These are phyloP conservation scores for Leucoma salicis DNA, from an alignment of 2,888 invertebrate genomes.

Conservation along the genomic window DNA sequence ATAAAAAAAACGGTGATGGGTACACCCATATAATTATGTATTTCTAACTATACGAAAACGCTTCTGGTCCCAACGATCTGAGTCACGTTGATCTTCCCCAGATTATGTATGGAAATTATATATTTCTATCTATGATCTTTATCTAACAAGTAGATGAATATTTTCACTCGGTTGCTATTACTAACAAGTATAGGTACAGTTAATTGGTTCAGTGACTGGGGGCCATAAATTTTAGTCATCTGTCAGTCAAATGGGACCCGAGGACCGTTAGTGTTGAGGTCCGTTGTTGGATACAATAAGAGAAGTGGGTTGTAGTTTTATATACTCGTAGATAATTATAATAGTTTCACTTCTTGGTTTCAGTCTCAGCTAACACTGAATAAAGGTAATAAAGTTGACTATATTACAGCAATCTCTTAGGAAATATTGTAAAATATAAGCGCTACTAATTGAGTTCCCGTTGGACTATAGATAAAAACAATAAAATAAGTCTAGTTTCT, in stretches of 20 bases:
- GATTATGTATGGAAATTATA: constrained; percentile 31
- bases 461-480: too few relatives aligned
- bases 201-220: constrained; percentile 51
- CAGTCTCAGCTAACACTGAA: too few relatives aligned
- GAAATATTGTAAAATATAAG: too few relatives aligned
- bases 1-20: not conserved
- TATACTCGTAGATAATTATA: too few relatives aligned
- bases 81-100: constrained; percentile 15
- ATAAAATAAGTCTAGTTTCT: too few relatives aligned
- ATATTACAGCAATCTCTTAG: too few relatives aligned
- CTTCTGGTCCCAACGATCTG: constrained; percentile 7
- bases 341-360: too few relatives aligned
- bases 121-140: constrained; percentile 21
- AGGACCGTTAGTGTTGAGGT: constrained; percentile 53
- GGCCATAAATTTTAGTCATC: constrained; percentile 66
- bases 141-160: constrained; percentile 31
- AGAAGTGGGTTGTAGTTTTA: too few relatives aligned
- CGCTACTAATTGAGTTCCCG: too few relatives aligned
- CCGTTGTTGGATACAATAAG: constrained; percentile 27
- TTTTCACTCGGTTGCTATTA: constrained; percentile 27
- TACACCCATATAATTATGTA: not conserved
- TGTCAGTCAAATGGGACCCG: constrained; percentile 59
- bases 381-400: too few relatives aligned
- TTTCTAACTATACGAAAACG: constrained; percentile 1
- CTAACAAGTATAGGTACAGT: constrained; percentile 43